phyloP scores from a whole-genome alignment of 2,113 vertebrate genomes.

The Gallinago undulata region DNA sequence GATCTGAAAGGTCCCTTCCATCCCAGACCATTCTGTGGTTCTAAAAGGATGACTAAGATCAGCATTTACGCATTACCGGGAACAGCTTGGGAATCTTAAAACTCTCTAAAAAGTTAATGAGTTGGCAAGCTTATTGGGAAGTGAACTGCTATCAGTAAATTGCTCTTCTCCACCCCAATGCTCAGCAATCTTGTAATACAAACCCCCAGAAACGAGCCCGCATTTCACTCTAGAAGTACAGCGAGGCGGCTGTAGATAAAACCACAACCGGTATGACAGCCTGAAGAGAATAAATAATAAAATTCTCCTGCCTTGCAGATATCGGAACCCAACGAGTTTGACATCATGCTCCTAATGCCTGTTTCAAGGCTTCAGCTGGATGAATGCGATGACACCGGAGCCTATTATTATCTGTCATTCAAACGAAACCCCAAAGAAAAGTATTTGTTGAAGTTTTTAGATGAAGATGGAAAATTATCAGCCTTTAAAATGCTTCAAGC shows the following conservation, averaged over 20 bases:
- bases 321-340: conserved; percentile 76
- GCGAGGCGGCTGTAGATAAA: background rate
- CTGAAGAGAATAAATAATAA: background rate
- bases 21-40: no score
- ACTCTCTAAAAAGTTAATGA: background rate
- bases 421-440: conserved; percentile 61
- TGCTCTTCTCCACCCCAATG: background rate
- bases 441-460: conserved; percentile 52
- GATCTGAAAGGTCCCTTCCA: no score
- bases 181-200: background rate
- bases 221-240: background rate
- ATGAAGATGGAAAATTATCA: conserved; percentile 61
- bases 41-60: background rate
- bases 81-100: background rate
- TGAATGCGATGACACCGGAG: conserved; percentile 32
- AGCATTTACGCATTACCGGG: background rate
- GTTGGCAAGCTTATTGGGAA: background rate
- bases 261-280: background rate
- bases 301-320: conserved; percentile 54
- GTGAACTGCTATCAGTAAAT: background rate
- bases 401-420: conserved; percentile 62
- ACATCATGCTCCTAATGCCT: conserved; percentile 74
- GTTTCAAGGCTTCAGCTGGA: conserved; percentile 58
- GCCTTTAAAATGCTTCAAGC: conserved; percentile 62
- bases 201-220: background rate